phyloP scores from a whole-genome alignment of 2,113 vertebrate species.

The Anarrhichthys ocellatus region DNA sequence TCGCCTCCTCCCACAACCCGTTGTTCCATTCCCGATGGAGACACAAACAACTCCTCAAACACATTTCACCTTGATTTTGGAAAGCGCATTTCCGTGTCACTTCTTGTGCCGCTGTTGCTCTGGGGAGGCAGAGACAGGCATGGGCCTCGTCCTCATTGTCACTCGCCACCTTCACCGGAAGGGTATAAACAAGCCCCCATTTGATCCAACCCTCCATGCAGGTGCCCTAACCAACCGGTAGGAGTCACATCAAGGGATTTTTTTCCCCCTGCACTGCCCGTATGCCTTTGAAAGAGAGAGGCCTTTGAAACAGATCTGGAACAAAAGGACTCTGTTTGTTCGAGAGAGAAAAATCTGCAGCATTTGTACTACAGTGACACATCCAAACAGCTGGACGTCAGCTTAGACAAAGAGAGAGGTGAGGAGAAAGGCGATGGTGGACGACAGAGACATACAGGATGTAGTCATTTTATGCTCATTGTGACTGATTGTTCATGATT shows the following conservation, averaged over 20 bases:
- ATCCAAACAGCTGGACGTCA: conserved; percentile 71
- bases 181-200: conserved; percentile 43
- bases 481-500: not conserved
- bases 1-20: conserved; percentile 52
- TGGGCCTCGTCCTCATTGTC: conserved; percentile 1
- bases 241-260: conserved; percentile 21
- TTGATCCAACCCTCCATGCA: conserved; percentile 13
- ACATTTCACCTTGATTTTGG: conserved; percentile 33
- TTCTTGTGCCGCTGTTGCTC: conserved; percentile 31
- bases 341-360: conserved; percentile 43
- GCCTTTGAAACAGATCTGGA: conserved; percentile 64
- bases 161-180: conserved; percentile 23
- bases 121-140: conserved; percentile 7
- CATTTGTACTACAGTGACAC: conserved; percentile 61
- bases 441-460: conserved; percentile 3
- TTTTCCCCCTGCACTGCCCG: conserved; percentile 33
- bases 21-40: conserved; percentile 46
- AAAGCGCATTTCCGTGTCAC: conserved; percentile 17
- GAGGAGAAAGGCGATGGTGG: conserved; percentile 32
- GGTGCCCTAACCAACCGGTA: conserved; percentile 26
- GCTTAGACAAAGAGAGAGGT: conserved; percentile 62
- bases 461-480: not conserved
- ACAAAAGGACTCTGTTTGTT: conserved; percentile 71
- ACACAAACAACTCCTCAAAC: conserved; percentile 50
- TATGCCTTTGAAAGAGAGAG: conserved; percentile 57